Base-by-base conservation (phyloP, 2,113 vertebrate genomes). In the Telmatochromis sp. region DNA sequence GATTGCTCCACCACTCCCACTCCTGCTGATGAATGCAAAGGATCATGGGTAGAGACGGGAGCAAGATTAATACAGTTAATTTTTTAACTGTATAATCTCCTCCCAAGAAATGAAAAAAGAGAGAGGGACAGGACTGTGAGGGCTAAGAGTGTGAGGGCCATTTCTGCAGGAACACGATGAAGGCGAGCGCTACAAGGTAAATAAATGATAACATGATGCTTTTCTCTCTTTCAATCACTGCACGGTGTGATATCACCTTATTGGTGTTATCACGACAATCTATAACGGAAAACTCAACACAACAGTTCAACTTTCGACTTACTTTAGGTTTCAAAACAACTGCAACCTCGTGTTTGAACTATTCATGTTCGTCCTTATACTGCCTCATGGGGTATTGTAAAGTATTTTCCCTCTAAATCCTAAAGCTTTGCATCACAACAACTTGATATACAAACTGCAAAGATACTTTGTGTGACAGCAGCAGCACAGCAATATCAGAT, bases 1-100 rank as follows among this genome's bases (percentile, higher is more conserved):
- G 88, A 93, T 94, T 94, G 90, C 91, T 75, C 87, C 84, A 84
- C 89, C 83, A 88, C 91, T 93, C 89, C 51, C 4, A 63, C 89
- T 89, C 85, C 19, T n/a, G 87, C 86, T 89, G 92, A 93, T 94
- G 82, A 92, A 92, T 93, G 94, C 88, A 93, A 95, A 91, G 93
- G 89, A 90, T 90, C 87, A 86, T 85, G 93, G 88, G 91, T 91
- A 92, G 58, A 84, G 40, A 85, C 17, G 73, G 83, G 83, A 83
- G 81, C 19, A 89, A 91, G 94, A 93, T 93, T 91, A 93, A 94
- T 93, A 92, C 65, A 11, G 26, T 81, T 90, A 33, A 91, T 93
- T 93, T 92, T 91, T 94, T 92, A 94, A 93, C 89, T 54, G 58
- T 68, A 87, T 60, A 78, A 87, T 89, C 81, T 26, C 58, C 87